Evolutionary conservation across 2,888 invertebrate species (phyloP).

Genomic region (Cryptus armator): DNA sequence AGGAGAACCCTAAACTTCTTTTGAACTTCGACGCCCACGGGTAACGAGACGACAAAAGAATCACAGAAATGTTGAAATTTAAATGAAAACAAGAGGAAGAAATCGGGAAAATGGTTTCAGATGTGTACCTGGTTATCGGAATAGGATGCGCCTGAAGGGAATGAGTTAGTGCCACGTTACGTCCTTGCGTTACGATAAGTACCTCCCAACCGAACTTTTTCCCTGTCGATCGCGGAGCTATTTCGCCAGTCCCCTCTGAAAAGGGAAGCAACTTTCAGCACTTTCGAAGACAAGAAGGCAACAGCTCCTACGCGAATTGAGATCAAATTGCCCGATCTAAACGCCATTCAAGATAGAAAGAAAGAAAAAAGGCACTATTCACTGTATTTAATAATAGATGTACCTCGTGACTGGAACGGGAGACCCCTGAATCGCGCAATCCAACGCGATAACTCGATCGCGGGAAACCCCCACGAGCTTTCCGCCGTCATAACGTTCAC

Average conservation of each 20-base stretch:
- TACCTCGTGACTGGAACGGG: constrained; percentile 90
- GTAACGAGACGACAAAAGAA: not conserved
- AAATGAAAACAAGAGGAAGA: not conserved
- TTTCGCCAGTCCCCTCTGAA: constrained; percentile 90
- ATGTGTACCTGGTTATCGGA: constrained; percentile 90
- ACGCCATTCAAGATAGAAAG: not conserved
- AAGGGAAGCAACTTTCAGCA: constrained; percentile 70
- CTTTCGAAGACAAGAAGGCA: constrained; percentile 10
- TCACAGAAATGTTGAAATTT: not conserved
- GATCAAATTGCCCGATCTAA: not conserved
- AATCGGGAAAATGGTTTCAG: constrained; percentile 22
- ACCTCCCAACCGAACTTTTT: constrained; percentile 86
- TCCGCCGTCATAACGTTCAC: constrained; percentile 89
- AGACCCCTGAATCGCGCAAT: constrained; percentile 89
- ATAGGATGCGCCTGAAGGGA: constrained; percentile 91
- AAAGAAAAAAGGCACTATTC: not conserved
- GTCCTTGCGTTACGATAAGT: constrained; percentile 82
- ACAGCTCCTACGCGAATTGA: not conserved
- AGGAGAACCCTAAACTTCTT: no score
- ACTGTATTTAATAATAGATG: constrained; percentile 71
- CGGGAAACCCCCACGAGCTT: constrained; percentile 87
- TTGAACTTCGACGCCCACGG: not conserved
- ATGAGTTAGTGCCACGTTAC: constrained; percentile 88
- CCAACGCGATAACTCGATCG: constrained; percentile 87
- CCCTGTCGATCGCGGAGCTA: constrained; percentile 87